Conservation (phyloP, 2,888 invertebrate species). For the Melanchra persicariae region DNA sequence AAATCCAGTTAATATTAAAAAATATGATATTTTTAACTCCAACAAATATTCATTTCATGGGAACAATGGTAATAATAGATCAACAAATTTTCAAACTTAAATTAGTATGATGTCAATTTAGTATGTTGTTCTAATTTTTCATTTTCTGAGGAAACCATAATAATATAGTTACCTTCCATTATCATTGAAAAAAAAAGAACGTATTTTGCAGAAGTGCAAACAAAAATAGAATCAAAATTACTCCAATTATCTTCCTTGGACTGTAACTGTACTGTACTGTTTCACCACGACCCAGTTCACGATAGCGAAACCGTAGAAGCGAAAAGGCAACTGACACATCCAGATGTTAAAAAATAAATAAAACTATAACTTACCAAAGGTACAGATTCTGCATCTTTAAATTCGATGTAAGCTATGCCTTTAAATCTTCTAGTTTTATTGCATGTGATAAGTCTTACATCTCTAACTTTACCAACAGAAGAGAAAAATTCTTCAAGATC, state of each 20-base stretch:
- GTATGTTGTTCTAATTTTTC: background rate
- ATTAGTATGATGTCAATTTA: background rate
- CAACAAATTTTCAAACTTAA: background rate
- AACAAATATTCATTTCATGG: slow-evolving; percentile 9
- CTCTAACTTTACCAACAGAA: slow-evolving; percentile 99
- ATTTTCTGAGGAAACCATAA: background rate
- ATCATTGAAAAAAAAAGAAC: no score
- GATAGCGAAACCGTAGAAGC: background rate
- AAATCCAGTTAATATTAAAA: slow-evolving; percentile 43
- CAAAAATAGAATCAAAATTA: background rate
- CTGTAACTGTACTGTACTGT: no score
- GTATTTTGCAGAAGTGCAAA: no score
- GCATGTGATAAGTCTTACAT: slow-evolving; percentile 99
- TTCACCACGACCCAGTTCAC: no score
- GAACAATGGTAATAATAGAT: background rate
- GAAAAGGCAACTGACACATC: background rate
- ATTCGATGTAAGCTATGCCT: slow-evolving; percentile 99
- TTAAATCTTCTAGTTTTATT: slow-evolving; percentile 99
- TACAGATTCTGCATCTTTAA: slow-evolving; percentile 99
- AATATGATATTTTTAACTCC: background rate
- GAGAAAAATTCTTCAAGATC: slow-evolving; percentile 99
- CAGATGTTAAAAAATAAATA: background rate
- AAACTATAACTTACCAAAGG: slow-evolving; percentile 93
- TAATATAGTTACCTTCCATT: background rate
- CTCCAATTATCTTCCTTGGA: background rate